These are phyloP conservation scores for Phymastichus coffea DNA, from an alignment of 1,140 invertebrate species.

Conservation along the genomic window DNA sequence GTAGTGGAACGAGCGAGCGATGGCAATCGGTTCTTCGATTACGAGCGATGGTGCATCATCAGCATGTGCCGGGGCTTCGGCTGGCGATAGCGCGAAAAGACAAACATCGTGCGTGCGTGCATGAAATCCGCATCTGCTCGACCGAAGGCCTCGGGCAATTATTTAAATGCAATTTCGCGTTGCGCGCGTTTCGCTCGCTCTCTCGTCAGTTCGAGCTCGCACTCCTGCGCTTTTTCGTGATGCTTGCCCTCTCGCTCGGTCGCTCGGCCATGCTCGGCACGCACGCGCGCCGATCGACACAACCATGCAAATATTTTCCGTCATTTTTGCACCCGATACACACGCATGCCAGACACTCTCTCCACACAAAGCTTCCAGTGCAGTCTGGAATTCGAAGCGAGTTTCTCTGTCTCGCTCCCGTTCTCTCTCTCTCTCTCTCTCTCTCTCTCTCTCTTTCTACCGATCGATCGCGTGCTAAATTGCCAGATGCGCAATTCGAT, in stretches of 20 bases:
- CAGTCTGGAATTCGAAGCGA: too few relatives aligned
- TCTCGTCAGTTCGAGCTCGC: background rate
- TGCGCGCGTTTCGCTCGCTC: background rate
- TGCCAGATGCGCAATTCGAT: too few relatives aligned
- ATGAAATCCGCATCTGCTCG: slow-evolving; percentile 6
- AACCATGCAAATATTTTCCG: background rate
- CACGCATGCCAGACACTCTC: too few relatives aligned
- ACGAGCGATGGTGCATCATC: too few relatives aligned
- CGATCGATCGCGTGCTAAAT: too few relatives aligned
- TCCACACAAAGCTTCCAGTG: too few relatives aligned
- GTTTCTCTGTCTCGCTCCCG: too few relatives aligned
- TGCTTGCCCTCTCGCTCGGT: background rate
- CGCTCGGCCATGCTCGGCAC: background rate
- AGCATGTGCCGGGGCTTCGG: too few relatives aligned
- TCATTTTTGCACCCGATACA: background rate
- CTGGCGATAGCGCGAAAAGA: slow-evolving; percentile 8
- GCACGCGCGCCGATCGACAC: background rate
- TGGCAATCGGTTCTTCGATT: background rate
- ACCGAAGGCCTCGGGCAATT: slow-evolving; percentile 14
- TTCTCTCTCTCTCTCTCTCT: too few relatives aligned
- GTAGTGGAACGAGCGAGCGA: too few relatives aligned
- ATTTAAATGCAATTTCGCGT: slow-evolving; percentile 21
- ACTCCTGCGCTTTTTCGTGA: background rate
- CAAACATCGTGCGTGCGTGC: slow-evolving; percentile 8
- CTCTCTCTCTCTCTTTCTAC: too few relatives aligned